These are phyloP conservation scores for Incurvaria masculella DNA, from an alignment of 2,888 invertebrate species.

Conservation along the genomic window DNA sequence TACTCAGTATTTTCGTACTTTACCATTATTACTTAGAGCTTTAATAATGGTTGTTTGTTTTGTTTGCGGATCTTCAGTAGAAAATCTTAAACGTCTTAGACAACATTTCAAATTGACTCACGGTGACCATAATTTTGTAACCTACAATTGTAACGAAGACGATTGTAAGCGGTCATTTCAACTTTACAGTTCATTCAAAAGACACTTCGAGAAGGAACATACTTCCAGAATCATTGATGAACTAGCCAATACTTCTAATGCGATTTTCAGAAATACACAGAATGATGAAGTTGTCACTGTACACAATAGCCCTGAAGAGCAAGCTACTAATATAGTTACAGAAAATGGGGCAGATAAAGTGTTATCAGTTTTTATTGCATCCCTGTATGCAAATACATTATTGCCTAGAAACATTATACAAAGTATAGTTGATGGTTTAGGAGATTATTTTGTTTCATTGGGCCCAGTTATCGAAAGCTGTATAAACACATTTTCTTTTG, in stretches of 20 bases:
- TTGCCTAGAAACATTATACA: background rate
- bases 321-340: background rate
- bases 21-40: background rate
- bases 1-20: background rate
- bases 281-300: background rate
- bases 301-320: background rate
- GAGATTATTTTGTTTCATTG: no score
- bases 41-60: background rate
- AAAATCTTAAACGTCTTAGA: background rate
- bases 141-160: background rate
- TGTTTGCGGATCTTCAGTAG: background rate
- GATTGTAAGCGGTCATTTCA: background rate
- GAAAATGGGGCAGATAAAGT: background rate
- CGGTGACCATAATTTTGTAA: background rate
- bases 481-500: no score
- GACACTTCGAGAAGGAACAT: no score
- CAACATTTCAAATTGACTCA: background rate
- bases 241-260: no score
- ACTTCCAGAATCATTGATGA: no score
- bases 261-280: background rate
- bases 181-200: background rate
- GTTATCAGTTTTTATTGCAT: background rate
- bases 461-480: no score
- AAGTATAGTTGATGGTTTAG: background rate
- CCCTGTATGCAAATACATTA: background rate